Percentiles rank a stretch among this genome's conserved stretches.
These are phyloP conservation scores for Drosophila sproati DNA, from an alignment of 1,140 invertebrate species.

Conservation along the genomic window DNA sequence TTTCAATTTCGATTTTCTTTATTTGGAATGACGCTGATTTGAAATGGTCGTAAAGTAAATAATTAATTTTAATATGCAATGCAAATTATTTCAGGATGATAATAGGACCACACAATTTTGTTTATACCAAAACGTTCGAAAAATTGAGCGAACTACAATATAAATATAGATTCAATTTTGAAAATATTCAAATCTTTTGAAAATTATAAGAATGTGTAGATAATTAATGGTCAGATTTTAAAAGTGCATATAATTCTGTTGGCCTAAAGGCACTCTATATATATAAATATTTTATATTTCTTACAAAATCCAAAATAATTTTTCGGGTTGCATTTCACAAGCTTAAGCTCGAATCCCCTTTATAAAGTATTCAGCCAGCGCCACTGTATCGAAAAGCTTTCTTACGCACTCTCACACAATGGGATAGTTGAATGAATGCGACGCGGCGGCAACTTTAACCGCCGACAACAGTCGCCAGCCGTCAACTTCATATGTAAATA, in stretches of 20 bases:
- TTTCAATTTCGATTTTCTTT: too few relatives aligned
- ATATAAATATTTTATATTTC: too few relatives aligned
- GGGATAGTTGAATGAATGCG: constrained; percentile 62
- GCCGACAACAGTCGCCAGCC: constrained; percentile 25
- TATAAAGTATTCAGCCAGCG: constrained; percentile 16
- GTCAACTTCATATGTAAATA: constrained; percentile 73
- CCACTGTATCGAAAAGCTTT: constrained; percentile 30
- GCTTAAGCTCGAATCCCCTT: background rate
- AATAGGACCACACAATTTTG: background rate
- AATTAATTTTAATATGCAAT: too few relatives aligned
- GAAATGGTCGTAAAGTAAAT: too few relatives aligned
- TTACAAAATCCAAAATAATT: too few relatives aligned
- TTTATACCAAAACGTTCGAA: background rate
- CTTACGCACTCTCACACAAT: constrained; percentile 33
- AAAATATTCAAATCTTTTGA: background rate
- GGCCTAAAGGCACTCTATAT: too few relatives aligned
- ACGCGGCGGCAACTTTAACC: constrained; percentile 46
- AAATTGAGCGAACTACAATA: background rate
- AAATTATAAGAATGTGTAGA: background rate
- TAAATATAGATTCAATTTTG: background rate
- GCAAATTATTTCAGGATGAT: too few relatives aligned
- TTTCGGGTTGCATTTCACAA: background rate
- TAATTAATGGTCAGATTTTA: background rate
- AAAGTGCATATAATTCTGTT: background rate
- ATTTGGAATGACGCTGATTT: too few relatives aligned